Base-by-base conservation (phyloP, 2,888 invertebrate genomes). In the Lithophane socia region DNA sequence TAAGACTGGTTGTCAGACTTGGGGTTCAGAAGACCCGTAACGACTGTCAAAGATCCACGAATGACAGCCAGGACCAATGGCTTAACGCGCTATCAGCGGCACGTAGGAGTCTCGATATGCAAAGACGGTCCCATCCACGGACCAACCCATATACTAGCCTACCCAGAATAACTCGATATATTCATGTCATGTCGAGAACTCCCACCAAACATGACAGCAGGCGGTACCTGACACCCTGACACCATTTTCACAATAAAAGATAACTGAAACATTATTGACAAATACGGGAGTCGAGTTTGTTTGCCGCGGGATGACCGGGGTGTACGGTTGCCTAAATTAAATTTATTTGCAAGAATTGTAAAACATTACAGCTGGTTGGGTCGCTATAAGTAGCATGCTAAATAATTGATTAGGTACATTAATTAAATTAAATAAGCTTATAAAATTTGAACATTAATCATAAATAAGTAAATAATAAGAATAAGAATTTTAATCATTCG, bases 191-290 rank as follows among this genome's bases (percentile, higher is more conserved):
- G 64, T 56, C 10, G 18, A 58, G n/a, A 72, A 64, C 68, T 72
- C 56, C 18, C 42, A 61, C 68, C 16, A 44, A 70, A 71, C 80
- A 68, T 68, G 68, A 75, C 81, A 67, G 21, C 21, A 13, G 16
- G 29, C 49, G 29, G 52, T 60, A 63, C 56, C 49, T 75, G 56
- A 71, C 56, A 84, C 67, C 18, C 24, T 72, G 60, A 68, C 64
- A 81, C 64, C 24, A 37, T 69, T 80, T 75, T 65, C 71, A 75
- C 61, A 68, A 69, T 71, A 68, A 84, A 84, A 56, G 21, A 69
- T 65, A 69, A 47, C 60, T 61, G 67, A 24, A 44, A 64, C 67
- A n/a, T 16, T 58, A 68, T 75, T n/a, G n/a, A 80, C 61, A 81
- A 73, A 85, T 69, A 69, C 42, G 5, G 21, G 16, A 64, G 67